Conservation (phyloP, 2,797 vertebrate genomes). For the Anguilla marmorata region DNA sequence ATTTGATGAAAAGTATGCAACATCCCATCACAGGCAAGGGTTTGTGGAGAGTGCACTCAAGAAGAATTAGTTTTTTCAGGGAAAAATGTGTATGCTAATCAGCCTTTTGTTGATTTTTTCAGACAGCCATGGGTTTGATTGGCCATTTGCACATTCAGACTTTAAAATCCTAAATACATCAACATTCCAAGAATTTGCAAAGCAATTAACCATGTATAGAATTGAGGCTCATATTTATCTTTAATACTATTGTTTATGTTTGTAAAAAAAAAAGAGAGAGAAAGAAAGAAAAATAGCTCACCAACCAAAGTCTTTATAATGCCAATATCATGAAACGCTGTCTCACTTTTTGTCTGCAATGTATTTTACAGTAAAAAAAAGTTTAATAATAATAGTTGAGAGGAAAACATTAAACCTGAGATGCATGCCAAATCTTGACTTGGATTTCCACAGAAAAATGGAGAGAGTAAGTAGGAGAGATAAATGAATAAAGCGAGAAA, state of each 20-base stretch:
- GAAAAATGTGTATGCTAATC: neutral
- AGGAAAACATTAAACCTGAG: neutral
- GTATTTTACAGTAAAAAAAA: neutral
- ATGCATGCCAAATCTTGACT: constrained; percentile 10
- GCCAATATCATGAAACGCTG: neutral
- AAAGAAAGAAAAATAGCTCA: neutral
- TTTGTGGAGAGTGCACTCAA: neutral
- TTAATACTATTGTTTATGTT: neutral
- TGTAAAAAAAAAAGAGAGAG: neutral
- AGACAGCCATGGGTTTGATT: neutral
- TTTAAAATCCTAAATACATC: neutral
- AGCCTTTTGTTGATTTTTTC: neutral
- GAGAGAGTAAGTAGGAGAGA: constrained; percentile 30
- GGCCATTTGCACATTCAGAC: neutral
- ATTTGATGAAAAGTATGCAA: constrained; percentile 53
- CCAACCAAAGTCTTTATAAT: neutral
- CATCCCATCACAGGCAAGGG: constrained; percentile 49
- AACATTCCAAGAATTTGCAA: neutral
- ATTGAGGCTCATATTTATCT: constrained; percentile 9
- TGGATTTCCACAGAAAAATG: neutral
- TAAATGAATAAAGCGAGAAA: constrained; percentile 35
- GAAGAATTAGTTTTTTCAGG: neutral
- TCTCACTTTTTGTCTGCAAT: neutral
- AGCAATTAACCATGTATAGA: constrained; percentile 10
- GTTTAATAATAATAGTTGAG: neutral